phyloP scores from a whole-genome alignment of 2,797 vertebrate species.

The Chromis chromis region DNA sequence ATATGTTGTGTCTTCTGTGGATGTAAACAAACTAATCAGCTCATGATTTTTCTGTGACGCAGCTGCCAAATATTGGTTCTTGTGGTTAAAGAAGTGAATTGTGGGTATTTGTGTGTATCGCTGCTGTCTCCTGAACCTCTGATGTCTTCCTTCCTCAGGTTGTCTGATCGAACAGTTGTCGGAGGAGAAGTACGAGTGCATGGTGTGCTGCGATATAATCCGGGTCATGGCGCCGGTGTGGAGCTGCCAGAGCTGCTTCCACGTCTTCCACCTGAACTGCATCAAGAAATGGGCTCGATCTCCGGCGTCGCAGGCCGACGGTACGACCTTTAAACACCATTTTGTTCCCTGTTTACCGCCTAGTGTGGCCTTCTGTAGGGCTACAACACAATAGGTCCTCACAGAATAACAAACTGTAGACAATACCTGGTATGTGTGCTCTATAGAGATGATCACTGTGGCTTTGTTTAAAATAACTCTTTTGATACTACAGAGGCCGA shows the following conservation, averaged over 20 bases:
- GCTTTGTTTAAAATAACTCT: slow-evolving; percentile 28
- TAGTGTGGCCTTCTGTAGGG: not conserved
- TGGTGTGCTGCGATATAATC: slow-evolving; percentile 98
- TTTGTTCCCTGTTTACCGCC: not conserved
- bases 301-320: slow-evolving; percentile 95
- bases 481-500: slow-evolving; percentile 1
- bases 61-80: too few relatives aligned
- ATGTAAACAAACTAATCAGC: too few relatives aligned
- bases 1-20: not conserved
- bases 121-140: slow-evolving; percentile 10
- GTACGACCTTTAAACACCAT: slow-evolving; percentile 71
- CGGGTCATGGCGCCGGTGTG: slow-evolving; percentile 92
- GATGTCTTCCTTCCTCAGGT: slow-evolving; percentile 77
- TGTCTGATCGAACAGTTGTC: slow-evolving; percentile 96
- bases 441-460: slow-evolving; percentile 7
- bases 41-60: too few relatives aligned
- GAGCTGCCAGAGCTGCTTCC: slow-evolving; percentile 97
- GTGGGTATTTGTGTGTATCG: not conserved
- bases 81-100: too few relatives aligned
- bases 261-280: slow-evolving; percentile 97
- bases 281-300: slow-evolving; percentile 99
- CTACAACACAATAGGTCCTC: not conserved
- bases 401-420: not conserved
- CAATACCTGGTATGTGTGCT: not conserved
- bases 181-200: slow-evolving; percentile 97